Conservation (phyloP, 2,888 invertebrate genomes). For the Leucoma salicis region DNA sequence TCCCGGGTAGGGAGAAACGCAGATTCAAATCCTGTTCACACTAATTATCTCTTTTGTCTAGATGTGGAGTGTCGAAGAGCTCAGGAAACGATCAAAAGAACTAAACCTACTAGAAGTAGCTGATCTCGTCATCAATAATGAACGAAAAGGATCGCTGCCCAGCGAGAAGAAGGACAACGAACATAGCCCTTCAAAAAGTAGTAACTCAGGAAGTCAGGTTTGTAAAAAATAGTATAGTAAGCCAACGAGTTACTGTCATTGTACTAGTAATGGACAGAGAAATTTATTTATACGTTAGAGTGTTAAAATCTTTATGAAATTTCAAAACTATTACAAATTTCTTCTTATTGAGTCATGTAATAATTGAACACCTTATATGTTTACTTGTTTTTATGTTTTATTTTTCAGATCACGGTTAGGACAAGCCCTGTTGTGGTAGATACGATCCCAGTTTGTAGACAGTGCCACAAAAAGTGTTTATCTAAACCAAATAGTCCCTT, state of each 20-base stretch:
- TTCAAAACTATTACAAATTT: too few relatives aligned
- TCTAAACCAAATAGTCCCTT: slow-evolving; percentile 80
- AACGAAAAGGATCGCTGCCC: slow-evolving; percentile 54
- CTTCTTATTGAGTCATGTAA: too few relatives aligned
- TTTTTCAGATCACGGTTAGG: slow-evolving; percentile 86
- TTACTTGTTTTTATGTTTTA: slow-evolving; percentile 6
- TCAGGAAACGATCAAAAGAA: slow-evolving; percentile 87
- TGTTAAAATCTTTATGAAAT: too few relatives aligned
- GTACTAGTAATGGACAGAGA: background rate
- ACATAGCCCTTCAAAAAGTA: slow-evolving; percentile 87
- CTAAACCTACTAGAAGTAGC: slow-evolving; percentile 82
- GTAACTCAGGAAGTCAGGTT: slow-evolving; percentile 90
- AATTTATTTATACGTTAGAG: too few relatives aligned
- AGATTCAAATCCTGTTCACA: too few relatives aligned
- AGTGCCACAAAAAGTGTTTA: slow-evolving; percentile 90
- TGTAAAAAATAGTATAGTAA: slow-evolving; percentile 31
- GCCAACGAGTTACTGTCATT: background rate
- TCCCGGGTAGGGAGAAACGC: too few relatives aligned
- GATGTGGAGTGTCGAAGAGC: slow-evolving; percentile 88
- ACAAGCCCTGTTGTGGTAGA: slow-evolving; percentile 89
- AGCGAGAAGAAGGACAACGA: slow-evolving; percentile 81
- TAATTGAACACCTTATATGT: too few relatives aligned
- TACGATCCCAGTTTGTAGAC: slow-evolving; percentile 87
- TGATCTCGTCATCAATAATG: slow-evolving; percentile 57
- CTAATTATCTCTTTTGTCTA: slow-evolving; percentile 30